Evolutionary conservation across 2,888 invertebrate species (phyloP).

Genomic region (Lysandra bellargus): DNA sequence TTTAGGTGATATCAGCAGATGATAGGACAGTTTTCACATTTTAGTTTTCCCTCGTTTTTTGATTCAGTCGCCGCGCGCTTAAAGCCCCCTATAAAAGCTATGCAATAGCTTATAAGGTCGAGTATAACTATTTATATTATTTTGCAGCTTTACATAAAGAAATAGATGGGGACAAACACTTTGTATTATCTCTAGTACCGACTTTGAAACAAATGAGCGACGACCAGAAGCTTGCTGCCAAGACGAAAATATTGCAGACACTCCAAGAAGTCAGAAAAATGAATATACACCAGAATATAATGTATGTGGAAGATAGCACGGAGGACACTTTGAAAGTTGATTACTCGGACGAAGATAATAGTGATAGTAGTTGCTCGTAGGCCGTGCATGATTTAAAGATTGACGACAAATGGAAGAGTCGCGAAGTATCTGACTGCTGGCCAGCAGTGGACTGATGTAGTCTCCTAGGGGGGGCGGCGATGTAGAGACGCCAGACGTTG

Average conservation of each 20-base stretch:
- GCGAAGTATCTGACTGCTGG: too few species aligned
- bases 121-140: background rate
- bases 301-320: background rate
- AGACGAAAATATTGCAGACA: background rate
- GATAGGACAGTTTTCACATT: too few species aligned
- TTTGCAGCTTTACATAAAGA: background rate
- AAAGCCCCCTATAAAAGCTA: too few species aligned
- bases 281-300: background rate
- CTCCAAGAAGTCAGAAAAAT: background rate
- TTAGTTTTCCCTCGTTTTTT: too few species aligned
- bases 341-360: background rate
- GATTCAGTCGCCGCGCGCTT: too few species aligned
- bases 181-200: background rate
- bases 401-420: too few species aligned
- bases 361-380: background rate
- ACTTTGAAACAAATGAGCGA: constrained; percentile 10
- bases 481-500: too few species aligned
- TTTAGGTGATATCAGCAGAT: too few species aligned
- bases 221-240: background rate
- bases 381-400: background rate
- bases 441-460: too few species aligned
- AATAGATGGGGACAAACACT: background rate
- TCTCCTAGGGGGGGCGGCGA: too few species aligned
- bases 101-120: too few species aligned
- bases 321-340: background rate